Evolutionary conservation across 30 jellyfish, hydroid and myxozoan species (phyloP).

Genomic region (Mastigias papua): DNA sequence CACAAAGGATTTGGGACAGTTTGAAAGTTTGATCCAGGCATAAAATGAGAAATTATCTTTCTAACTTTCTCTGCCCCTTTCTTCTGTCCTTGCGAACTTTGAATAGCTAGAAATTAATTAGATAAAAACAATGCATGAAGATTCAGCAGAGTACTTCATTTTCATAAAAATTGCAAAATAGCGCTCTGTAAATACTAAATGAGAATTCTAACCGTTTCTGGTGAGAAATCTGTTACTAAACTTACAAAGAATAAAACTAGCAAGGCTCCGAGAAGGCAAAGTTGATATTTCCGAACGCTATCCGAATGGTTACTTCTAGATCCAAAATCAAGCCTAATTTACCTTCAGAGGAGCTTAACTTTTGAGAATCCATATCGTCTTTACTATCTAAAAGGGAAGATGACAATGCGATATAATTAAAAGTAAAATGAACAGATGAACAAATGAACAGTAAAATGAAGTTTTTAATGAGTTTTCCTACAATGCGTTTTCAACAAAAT

Average conservation of each 20-base stretch:
- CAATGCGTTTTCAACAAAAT: too few species aligned
- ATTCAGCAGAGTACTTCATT: not conserved
- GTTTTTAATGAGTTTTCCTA: too few species aligned
- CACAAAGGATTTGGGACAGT: slow-evolving; percentile 96
- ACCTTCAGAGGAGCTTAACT: slow-evolving; percentile 56
- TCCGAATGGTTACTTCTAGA: too few species aligned
- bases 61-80: slow-evolving; percentile 95
- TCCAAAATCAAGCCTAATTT: not conserved
- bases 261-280: too few species aligned
- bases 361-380: slow-evolving; percentile 39
- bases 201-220: too few species aligned
- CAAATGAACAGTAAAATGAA: too few species aligned
- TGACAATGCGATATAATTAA: not conserved
- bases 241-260: too few species aligned
- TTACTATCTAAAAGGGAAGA: slow-evolving; percentile 29
- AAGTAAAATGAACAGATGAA: too few species aligned
- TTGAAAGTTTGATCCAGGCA: slow-evolving; percentile 82
- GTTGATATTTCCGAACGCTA: too few species aligned
- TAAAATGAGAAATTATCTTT: slow-evolving; percentile 85
- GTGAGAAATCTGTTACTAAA: too few species aligned
- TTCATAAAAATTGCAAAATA: not conserved
- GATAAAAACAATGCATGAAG: not conserved
- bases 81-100: slow-evolving; percentile 54
- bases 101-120: slow-evolving; percentile 8
- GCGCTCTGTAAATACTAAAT: not conserved